Evolutionary conservation across 92 coral and sea anemone genomes (phyloP), one percentile per base, ranked within the genome.

Genomic region (Desmophyllum pertusum): DNA sequence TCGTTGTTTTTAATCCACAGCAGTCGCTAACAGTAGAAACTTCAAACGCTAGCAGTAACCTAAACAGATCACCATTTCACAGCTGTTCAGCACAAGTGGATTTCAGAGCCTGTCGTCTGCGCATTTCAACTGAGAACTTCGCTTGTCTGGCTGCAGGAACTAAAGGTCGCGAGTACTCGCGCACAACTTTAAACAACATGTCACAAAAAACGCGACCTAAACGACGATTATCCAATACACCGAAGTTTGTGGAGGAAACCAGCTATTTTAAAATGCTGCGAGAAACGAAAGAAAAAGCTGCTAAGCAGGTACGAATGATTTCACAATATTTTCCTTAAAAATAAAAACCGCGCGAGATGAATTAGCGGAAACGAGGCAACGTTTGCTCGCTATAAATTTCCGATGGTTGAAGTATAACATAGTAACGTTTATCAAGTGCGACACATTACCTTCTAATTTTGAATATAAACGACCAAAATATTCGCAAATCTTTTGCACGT

Each of bases 241-340:
- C 87, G 17, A 84, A 75, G 66, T 84, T 84, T 45, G 81, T 76
- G 21, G 87, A 84, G 48, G 87, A 84, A 52, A 84, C 64, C 50
- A 75, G 87, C 36, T 84, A 84, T 75, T 73, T 84, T 18, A 84
- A 76, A 84, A 61, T 84, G 82, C 64, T 84, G 19, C 63, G 82
- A 15, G 82, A 84, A 62, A 75, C 87, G 35, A 84, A 84, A 51
- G 81, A 84, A 46, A 84, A 84, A 7, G 87, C 87, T 6, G 87
- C 81, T 40, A 84, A 84, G 19, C 87, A 84, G 87, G 87, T 84
- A 55, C 17, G 70, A 42, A 3, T 11, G 36, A 41, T 50, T n/a
- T 62, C 43, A 52, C 9, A 41, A n/a, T 14, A 55, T 42, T 25
- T 57, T n/a, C 1, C 27, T 77, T 19, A 30, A 19, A 62, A 30